Conservation (phyloP, 2,888 invertebrate genomes). For the Diadegma fenestrale region DNA sequence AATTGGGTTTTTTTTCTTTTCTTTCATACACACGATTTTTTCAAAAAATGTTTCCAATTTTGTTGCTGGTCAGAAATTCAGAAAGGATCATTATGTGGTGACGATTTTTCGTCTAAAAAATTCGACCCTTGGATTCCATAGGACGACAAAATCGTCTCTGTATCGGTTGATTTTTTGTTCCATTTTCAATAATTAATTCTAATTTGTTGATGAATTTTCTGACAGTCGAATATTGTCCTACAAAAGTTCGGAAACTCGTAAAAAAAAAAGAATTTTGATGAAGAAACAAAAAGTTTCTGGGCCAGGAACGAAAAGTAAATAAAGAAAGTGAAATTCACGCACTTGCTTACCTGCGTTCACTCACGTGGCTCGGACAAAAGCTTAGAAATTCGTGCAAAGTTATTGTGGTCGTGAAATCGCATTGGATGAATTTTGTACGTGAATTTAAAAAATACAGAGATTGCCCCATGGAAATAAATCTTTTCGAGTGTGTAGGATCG, state of each 20-base stretch:
- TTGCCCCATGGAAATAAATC: constrained; percentile 31
- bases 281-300: too few species aligned
- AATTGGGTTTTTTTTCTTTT: not conserved
- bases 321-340: constrained; percentile 29
- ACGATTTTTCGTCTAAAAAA: too few species aligned
- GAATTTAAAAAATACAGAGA: constrained; percentile 26
- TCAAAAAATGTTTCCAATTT: not conserved
- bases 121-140: too few species aligned
- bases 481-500: not conserved
- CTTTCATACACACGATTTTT: too few species aligned
- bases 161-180: too few species aligned
- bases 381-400: constrained; percentile 17
- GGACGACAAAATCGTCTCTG: too few species aligned
- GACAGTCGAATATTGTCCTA: too few species aligned
- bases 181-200: too few species aligned
- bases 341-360: not conserved
- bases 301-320: constrained; percentile 10
- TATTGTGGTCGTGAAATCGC: constrained; percentile 10
- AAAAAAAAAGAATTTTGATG: not conserved
- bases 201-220: too few species aligned
- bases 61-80: too few species aligned
- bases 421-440: constrained; percentile 22
- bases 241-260: too few species aligned
- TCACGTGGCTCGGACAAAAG: constrained; percentile 41
- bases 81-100: too few species aligned